Conservation (phyloP, 1,140 invertebrate species). For the Drosophila athabasca region DNA sequence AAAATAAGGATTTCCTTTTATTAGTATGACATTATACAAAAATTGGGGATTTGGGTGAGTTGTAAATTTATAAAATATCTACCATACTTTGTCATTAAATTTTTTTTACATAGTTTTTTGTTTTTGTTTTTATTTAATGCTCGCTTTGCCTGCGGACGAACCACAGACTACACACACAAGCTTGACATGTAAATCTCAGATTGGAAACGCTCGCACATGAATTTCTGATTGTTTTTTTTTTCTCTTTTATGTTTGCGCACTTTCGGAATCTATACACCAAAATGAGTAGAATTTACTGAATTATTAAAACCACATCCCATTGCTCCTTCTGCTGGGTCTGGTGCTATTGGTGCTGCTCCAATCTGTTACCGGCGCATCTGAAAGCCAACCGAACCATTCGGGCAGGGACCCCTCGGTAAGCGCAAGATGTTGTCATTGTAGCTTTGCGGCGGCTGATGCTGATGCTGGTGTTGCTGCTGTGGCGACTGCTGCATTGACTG, state of each 20-base stretch:
- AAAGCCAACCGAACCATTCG: constrained; percentile 86
- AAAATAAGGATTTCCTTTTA: constrained; percentile 52
- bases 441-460: constrained; percentile 45
- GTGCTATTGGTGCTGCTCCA: background rate
- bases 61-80: constrained; percentile 79
- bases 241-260: constrained; percentile 18
- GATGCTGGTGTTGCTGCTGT: constrained; percentile 58
- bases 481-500: constrained; percentile 64
- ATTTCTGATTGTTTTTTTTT: constrained; percentile 2
- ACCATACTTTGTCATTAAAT: constrained; percentile 72
- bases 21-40: constrained; percentile 61
- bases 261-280: constrained; percentile 33
- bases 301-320: background rate
- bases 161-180: constrained; percentile 16
- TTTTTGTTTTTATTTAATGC: constrained; percentile 31
- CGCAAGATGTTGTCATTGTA: constrained; percentile 85
- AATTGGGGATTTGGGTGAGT: constrained; percentile 56
- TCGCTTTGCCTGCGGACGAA: constrained; percentile 29
- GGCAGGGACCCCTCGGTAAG: constrained; percentile 85
- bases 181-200: constrained; percentile 31
- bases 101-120: constrained; percentile 49
- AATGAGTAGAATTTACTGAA: constrained; percentile 44
- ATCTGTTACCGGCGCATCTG: constrained; percentile 85
- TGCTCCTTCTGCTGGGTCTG: background rate
- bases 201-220: background rate